Evolutionary conservation across 2,888 invertebrate species (phyloP).

Genomic region (Clistopyga incitator): DNA sequence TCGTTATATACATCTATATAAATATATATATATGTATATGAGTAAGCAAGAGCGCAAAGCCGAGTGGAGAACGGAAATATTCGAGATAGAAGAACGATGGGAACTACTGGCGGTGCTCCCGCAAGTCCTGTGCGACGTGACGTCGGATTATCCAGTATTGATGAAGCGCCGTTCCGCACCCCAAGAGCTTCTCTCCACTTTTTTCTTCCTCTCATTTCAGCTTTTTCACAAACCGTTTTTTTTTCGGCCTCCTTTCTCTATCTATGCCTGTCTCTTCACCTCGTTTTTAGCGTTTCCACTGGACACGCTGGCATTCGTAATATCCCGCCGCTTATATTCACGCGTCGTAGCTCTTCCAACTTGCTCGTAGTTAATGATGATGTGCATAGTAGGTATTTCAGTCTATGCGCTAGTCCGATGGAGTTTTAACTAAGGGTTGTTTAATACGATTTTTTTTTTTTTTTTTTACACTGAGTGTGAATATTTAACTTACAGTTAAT

Average conservation of each 20-base stretch:
- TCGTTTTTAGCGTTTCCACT: conserved; percentile 7
- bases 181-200: conserved; percentile 17
- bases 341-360: conserved; percentile 34
- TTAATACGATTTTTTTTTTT: background rate
- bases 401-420: background rate
- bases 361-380: conserved; percentile 29
- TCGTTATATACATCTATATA: background rate
- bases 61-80: conserved; percentile 45
- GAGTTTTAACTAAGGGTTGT: background rate
- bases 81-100: conserved; percentile 54
- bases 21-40: background rate
- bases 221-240: conserved; percentile 18
- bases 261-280: background rate
- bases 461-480: too few relatives aligned
- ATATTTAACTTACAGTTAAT: conserved; percentile 7
- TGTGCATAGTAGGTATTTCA: conserved; percentile 9
- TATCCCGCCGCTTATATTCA: conserved; percentile 31
- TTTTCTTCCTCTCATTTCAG: conserved; percentile 31
- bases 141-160: conserved; percentile 69
- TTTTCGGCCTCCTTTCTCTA: background rate
- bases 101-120: conserved; percentile 25
- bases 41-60: conserved; percentile 40
- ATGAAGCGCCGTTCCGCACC: conserved; percentile 53
- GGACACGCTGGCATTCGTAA: conserved; percentile 15
- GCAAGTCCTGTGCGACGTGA: conserved; percentile 39